Evolutionary conservation across 2,797 vertebrate species (phyloP).

Genomic region (Etheostoma nigrum): DNA sequence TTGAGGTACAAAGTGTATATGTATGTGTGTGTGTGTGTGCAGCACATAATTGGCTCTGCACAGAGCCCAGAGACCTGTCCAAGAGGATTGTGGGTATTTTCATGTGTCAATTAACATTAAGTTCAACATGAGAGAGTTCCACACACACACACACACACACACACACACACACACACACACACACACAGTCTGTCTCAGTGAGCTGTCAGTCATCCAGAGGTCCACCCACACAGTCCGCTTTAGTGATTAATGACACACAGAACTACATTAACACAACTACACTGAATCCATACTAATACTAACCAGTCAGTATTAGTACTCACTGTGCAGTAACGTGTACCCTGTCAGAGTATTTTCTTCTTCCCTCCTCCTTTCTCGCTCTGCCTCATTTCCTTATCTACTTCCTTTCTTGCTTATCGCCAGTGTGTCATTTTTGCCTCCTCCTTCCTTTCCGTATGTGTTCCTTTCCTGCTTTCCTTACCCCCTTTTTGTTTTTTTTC

Average conservation of each 20-base stretch:
- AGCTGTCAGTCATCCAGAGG: constrained; percentile 39
- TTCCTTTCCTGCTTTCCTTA: neutral
- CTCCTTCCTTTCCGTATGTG: too few species aligned
- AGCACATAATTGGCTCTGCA: constrained; percentile 61
- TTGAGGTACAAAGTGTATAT: neutral
- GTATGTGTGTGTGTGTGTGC: constrained; percentile 13
- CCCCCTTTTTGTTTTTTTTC: neutral
- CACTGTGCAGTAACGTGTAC: too few species aligned
- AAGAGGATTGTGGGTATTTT: constrained; percentile 69
- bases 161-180: neutral
- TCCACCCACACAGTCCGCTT: neutral
- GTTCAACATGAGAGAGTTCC: constrained; percentile 57
- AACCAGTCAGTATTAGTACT: too few species aligned
- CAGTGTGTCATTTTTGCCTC: neutral
- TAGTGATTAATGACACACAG: constrained; percentile 8
- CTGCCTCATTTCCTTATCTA: neutral
- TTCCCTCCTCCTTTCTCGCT: neutral
- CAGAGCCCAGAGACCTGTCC: constrained; percentile 59
- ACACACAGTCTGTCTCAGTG: neutral
- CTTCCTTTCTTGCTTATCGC: neutral
- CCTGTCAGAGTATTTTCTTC: neutral
- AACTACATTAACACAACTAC: neutral
- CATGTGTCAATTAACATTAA: constrained; percentile 67
- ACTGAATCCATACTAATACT: neutral
- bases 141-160: constrained; percentile 5